These are phyloP conservation scores for Clarias platycephalus DNA, from an alignment of 2,797 vertebrate genomes.

Conservation along the genomic window DNA sequence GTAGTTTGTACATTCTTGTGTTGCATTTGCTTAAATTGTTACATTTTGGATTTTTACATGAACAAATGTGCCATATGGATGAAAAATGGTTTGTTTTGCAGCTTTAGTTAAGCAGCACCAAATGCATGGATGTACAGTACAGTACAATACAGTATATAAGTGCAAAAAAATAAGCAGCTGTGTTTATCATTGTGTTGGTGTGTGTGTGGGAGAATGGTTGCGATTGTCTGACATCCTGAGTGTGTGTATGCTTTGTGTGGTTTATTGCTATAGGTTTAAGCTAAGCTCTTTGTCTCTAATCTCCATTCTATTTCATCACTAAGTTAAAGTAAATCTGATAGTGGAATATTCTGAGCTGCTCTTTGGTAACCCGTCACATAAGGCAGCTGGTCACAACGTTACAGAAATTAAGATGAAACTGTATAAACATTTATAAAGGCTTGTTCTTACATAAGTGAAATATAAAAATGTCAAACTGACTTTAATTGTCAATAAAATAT, in stretches of 20 bases:
- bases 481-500: neutral
- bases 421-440: neutral
- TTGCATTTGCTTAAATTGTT: neutral
- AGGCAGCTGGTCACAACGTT: neutral
- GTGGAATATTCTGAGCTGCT: slow-evolving; percentile 12
- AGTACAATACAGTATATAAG: neutral
- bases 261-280: slow-evolving; percentile 51
- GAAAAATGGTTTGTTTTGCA: neutral
- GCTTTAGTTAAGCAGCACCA: neutral
- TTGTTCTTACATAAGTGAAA: neutral
- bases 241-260: slow-evolving; percentile 38
- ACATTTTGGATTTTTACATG: neutral
- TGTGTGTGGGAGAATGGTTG: slow-evolving; percentile 19
- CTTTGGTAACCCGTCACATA: neutral
- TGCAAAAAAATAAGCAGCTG: slow-evolving; percentile 2
- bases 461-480: neutral
- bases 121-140: neutral
- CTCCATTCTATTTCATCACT: slow-evolving; percentile 48
- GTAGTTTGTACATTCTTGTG: neutral
- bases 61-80: neutral
- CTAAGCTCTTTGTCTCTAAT: slow-evolving; percentile 54
- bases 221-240: slow-evolving; percentile 25
- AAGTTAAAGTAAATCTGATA: slow-evolving; percentile 40
- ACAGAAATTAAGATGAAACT: neutral
- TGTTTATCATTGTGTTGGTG: neutral